phyloP scores from a whole-genome alignment of 2,888 invertebrate species.

The Oligia strigilis region DNA sequence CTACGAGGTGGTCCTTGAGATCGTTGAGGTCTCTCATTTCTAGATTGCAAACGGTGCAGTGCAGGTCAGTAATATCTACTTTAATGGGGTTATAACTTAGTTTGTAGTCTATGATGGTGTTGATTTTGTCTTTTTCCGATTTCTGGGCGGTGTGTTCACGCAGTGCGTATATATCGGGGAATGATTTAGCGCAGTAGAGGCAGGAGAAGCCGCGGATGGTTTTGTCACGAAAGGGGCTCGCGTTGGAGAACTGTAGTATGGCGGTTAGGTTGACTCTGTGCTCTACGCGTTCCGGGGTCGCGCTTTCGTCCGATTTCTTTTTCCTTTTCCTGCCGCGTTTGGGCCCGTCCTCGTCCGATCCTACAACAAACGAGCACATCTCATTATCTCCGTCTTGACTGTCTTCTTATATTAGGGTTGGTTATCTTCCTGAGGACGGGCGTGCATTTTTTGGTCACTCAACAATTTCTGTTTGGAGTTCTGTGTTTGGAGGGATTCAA shows the following conservation, averaged over 20 bases:
- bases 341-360: slow-evolving; percentile 82
- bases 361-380: slow-evolving; percentile 89
- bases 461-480: slow-evolving; percentile 28
- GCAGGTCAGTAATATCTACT: slow-evolving; percentile 84
- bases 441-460: slow-evolving; percentile 49
- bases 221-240: slow-evolving; percentile 87
- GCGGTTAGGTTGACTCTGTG: slow-evolving; percentile 88
- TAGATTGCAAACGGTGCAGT: slow-evolving; percentile 81
- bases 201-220: slow-evolving; percentile 87
- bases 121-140: slow-evolving; percentile 85
- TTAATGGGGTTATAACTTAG: slow-evolving; percentile 88
- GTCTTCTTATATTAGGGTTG: slow-evolving; percentile 72
- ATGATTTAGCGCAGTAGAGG: slow-evolving; percentile 85
- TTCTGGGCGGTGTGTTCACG: slow-evolving; percentile 83
- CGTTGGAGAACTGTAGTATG: slow-evolving; percentile 88
- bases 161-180: slow-evolving; percentile 81
- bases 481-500: slow-evolving; percentile 13
- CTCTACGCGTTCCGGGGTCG: slow-evolving; percentile 87
- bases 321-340: slow-evolving; percentile 83
- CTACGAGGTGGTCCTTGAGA: slow-evolving; percentile 82
- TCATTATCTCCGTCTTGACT: slow-evolving; percentile 83
- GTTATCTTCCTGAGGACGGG: slow-evolving; percentile 66
- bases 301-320: slow-evolving; percentile 85
- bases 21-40: slow-evolving; percentile 83
- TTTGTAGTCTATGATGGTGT: slow-evolving; percentile 87